Percentiles rank a stretch among this genome's conserved stretches.
Conservation (phyloP, 1,140 invertebrate species). For the Aphidius ervi region DNA sequence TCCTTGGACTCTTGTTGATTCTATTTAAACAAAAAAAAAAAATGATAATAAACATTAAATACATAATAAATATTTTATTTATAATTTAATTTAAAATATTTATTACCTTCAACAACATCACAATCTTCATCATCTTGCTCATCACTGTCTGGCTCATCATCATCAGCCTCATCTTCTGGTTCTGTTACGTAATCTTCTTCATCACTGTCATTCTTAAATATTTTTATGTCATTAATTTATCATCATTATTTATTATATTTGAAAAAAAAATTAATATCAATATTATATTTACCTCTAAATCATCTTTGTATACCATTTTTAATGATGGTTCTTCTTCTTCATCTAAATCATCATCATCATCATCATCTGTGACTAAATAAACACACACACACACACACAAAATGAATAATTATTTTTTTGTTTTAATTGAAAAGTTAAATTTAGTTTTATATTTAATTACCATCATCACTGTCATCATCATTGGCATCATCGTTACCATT, state of each 20-base stretch:
- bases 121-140: slow-evolving; percentile 45
- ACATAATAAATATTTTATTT: no score
- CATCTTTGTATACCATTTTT: slow-evolving; percentile 68
- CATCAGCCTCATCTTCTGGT: slow-evolving; percentile 61
- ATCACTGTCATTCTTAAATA: slow-evolving; percentile 56
- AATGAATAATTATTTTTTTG: not conserved
- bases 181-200: slow-evolving; percentile 61
- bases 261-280: not conserved
- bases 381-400: slow-evolving; percentile 10
- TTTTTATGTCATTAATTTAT: not conserved
- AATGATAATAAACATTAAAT: no score
- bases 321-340: slow-evolving; percentile 66
- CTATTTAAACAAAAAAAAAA: no score
- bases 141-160: slow-evolving; percentile 58
- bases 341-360: slow-evolving; percentile 60
- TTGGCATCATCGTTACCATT: slow-evolving; percentile 68
- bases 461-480: slow-evolving; percentile 65
- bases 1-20: slow-evolving; percentile 57
- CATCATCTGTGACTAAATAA: slow-evolving; percentile 52
- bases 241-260: not conserved
- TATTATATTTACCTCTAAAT: slow-evolving; percentile 59
- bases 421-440: slow-evolving; percentile 7
- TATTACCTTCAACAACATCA: slow-evolving; percentile 25
- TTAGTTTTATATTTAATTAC: slow-evolving; percentile 33
- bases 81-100: no score